Base-by-base conservation (phyloP, 2,797 vertebrate genomes). In the Lithobates pipiens region DNA sequence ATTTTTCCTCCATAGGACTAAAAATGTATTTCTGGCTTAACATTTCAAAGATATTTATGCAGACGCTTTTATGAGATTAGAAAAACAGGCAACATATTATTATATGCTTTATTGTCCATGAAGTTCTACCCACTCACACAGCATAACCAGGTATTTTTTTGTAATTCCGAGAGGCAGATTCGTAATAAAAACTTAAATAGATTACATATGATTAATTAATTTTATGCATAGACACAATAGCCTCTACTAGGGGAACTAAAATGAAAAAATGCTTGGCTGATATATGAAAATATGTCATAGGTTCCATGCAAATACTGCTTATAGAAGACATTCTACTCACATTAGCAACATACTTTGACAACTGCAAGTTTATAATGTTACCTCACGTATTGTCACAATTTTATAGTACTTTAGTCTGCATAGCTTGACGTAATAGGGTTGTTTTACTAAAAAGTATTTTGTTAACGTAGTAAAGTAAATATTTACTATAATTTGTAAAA, bases 71-170 rank as follows among this genome's bases (percentile, higher is more conserved):
- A 69, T 44, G 18, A 76, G 82, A 83, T 83, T 85, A 79, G 76
- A 57, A 85, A 79, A 85, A 67, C 76, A 46, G 46, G 70, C 83
- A 85, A 72, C 76, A 85, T 85, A 74, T 79, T 85, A 85, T 85
- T 85, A 85, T 65, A 79, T 85, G 46, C 83, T 85, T 85, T 79
- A 85, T 67, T 79, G 76, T 85, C 83, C 83, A 29, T 85, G 36
- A 85, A 85, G 83, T 74, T n/a, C 76, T 79, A n/a, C 83, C 36
- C 69, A 65, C 83, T 76, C 83, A 85, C 83, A 78, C 74, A 77
- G 82, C 65, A 83, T 54, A 82, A 36, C 36, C 65, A 76, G 50
- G 21, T 77, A 42, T 76, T 61, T 84, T 77, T 18, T 77, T 13
- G 5, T 63, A 83, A 76, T 77, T 77, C 23, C 71, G 10, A 54